Evolutionary conservation across 2,888 invertebrate genomes (phyloP).

Genomic region (Blera fallax): DNA sequence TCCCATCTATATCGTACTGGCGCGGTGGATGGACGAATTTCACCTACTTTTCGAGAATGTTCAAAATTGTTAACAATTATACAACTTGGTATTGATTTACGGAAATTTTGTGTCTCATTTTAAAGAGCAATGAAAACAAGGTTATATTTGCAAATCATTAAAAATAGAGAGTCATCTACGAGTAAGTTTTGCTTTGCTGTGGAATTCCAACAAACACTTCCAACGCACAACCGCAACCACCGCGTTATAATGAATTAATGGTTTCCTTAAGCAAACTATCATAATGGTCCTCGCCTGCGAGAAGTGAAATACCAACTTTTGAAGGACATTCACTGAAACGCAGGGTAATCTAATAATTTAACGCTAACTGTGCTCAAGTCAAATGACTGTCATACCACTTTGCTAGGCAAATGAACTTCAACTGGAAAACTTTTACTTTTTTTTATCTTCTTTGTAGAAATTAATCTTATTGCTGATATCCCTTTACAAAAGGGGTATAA

Average conservation of each 20-base stretch:
- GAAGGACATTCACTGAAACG: slow-evolving; percentile 44
- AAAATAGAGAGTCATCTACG: not conserved
- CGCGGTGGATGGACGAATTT: no score
- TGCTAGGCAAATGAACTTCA: slow-evolving; percentile 30
- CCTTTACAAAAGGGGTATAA: slow-evolving; percentile 21
- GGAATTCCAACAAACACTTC: not conserved
- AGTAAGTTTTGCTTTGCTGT: not conserved
- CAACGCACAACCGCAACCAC: not conserved
- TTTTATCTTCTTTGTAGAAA: not conserved
- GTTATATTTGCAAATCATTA: not conserved
- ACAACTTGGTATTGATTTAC: no score
- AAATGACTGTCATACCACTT: slow-evolving; percentile 43
- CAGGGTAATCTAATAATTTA: slow-evolving; percentile 42
- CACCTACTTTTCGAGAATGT: no score
- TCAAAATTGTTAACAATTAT: no score
- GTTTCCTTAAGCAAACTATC: slow-evolving; percentile 14
- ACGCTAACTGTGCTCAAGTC: slow-evolving; percentile 47
- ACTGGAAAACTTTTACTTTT: slow-evolving; percentile 31
- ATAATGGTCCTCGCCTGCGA: slow-evolving; percentile 4
- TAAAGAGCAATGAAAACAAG: not conserved
- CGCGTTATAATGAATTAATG: slow-evolving; percentile 7
- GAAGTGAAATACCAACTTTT: slow-evolving; percentile 53
- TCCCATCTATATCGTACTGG: no score
- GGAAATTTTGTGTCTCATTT: not conserved
- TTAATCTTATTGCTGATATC: slow-evolving; percentile 30